Percentiles rank a stretch among this genome's conserved stretches.
Conservation (phyloP, 2,888 invertebrate genomes). For the Microctonus hyperodae region DNA sequence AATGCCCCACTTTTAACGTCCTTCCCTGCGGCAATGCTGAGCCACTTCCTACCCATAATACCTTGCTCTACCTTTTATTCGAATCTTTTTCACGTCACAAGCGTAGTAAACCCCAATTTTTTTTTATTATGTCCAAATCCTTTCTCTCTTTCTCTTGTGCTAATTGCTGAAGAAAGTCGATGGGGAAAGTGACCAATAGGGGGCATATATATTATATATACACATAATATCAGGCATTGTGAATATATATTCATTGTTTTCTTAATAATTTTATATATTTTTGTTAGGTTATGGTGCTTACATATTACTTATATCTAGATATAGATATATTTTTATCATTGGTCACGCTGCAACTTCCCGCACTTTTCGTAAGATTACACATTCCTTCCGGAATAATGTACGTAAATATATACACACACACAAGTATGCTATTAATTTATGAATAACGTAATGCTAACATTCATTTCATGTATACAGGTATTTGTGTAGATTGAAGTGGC, state of each 20-base stretch:
- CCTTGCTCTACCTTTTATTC: background rate
- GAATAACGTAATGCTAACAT: background rate
- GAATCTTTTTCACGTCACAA: slow-evolving; percentile 14
- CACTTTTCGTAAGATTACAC: too few species aligned
- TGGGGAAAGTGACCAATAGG: slow-evolving; percentile 52
- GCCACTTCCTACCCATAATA: slow-evolving; percentile 50
- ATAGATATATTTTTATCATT: background rate
- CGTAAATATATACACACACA: too few species aligned
- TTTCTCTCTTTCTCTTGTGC: slow-evolving; percentile 29
- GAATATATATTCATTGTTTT: slow-evolving; percentile 11
- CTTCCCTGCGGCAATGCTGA: slow-evolving; percentile 62
- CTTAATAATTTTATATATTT: slow-evolving; percentile 3
- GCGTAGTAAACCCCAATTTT: slow-evolving; percentile 12
- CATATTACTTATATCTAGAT: too few species aligned
- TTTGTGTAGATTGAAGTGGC: slow-evolving; percentile 31
- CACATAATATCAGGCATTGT: too few species aligned
- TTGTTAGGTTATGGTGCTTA: background rate
- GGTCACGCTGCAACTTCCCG: too few species aligned
- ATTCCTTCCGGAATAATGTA: background rate
- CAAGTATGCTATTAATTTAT: background rate
- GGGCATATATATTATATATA: background rate
- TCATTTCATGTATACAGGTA: background rate
- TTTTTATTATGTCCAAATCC: too few species aligned
- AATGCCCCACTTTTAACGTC: slow-evolving; percentile 59
- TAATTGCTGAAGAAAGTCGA: slow-evolving; percentile 54